These are phyloP conservation scores for Melieria crassipennis DNA, from an alignment of 2,888 invertebrate species.

Conservation along the genomic window DNA sequence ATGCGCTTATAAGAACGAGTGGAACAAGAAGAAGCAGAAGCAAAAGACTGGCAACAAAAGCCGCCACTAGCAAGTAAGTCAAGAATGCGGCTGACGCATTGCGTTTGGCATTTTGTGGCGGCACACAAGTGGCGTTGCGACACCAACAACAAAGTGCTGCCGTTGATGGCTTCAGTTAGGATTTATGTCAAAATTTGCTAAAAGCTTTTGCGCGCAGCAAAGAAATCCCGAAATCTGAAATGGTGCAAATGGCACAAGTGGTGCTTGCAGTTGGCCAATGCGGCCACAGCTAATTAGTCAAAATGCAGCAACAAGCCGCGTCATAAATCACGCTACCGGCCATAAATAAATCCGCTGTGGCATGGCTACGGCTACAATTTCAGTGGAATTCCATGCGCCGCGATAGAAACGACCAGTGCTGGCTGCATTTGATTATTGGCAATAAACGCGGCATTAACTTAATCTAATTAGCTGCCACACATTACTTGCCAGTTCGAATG, in stretches of 20 bases:
- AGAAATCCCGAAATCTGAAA: too few species aligned
- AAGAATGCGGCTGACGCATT: slow-evolving; percentile 5
- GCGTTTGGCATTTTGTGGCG: neutral
- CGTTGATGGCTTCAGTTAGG: too few species aligned
- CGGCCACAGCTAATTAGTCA: too few species aligned
- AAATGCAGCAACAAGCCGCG: neutral
- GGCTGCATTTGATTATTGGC: slow-evolving; percentile 46
- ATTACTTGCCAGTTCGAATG: slow-evolving; percentile 45
- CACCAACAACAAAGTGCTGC: too few species aligned
- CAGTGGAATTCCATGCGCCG: slow-evolving; percentile 3
- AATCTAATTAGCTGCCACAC: slow-evolving; percentile 62
- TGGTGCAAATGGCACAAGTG: slow-evolving; percentile 2
- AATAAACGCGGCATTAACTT: slow-evolving; percentile 60
- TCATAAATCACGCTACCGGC: slow-evolving; percentile 13
- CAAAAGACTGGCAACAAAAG: too few species aligned
- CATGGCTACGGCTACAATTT: neutral
- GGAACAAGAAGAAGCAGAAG: too few species aligned
- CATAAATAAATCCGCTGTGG: slow-evolving; percentile 5
- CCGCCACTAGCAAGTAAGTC: slow-evolving; percentile 2
- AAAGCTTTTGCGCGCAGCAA: too few species aligned
- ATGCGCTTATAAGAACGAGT: neutral
- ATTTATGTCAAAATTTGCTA: too few species aligned
- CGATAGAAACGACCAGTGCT: neutral
- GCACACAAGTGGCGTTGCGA: neutral
- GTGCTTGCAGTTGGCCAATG: too few species aligned